Evolutionary conservation across 2,113 vertebrate species (phyloP).

Genomic region (Halichoeres trimaculatus): DNA sequence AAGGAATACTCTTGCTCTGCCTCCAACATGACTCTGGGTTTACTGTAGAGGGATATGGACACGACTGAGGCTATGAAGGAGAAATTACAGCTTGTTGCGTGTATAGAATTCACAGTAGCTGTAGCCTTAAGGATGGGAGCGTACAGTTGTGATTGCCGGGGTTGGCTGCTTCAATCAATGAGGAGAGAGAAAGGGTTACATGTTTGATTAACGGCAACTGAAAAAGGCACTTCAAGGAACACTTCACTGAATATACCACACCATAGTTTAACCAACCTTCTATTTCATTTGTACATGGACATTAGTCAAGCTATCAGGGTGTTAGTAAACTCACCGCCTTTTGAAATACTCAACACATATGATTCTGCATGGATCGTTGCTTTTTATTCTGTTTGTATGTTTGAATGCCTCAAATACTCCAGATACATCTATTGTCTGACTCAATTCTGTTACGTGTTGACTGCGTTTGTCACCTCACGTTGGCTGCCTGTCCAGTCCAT

Average conservation of each 20-base stretch:
- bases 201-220: conserved; percentile 27
- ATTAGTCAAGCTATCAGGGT: too few relatives aligned
- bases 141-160: conserved; percentile 33
- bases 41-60: conserved; percentile 61
- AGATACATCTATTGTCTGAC: too few relatives aligned
- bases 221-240: conserved; percentile 21
- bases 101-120: conserved; percentile 50
- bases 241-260: conserved; percentile 9
- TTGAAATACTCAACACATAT: too few relatives aligned
- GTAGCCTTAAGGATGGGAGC: conserved; percentile 35
- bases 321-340: too few relatives aligned
- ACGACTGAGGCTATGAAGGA: conserved; percentile 52
- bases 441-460: too few relatives aligned
- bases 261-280: neutral
- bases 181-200: conserved; percentile 23
- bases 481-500: too few relatives aligned
- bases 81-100: conserved; percentile 66
- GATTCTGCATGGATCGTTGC: too few relatives aligned
- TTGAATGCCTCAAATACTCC: too few relatives aligned
- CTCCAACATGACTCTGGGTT: too few relatives aligned
- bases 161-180: conserved; percentile 35
- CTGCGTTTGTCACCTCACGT: too few relatives aligned
- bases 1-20: too few relatives aligned
- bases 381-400: too few relatives aligned
- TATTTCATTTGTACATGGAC: neutral